Percentiles rank a stretch among this genome's conserved stretches.
Conservation (phyloP, 2,888 invertebrate species). For the Pyrrhia umbra region DNA sequence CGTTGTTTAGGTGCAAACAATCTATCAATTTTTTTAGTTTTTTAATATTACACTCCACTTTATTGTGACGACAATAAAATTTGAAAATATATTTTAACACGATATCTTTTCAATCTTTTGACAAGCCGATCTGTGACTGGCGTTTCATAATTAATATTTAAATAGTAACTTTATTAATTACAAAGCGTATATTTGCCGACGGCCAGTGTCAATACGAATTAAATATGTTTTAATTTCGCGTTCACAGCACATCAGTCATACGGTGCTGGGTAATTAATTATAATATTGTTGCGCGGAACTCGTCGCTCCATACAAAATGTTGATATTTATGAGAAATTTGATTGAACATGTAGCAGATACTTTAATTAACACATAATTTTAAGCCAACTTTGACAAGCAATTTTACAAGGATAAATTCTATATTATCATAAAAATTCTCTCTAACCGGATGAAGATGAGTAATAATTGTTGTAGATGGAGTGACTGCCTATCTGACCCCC, state of each 20-base stretch:
- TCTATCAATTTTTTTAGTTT: neutral
- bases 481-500: too few relatives aligned
- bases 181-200: conserved; percentile 48
- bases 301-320: conserved; percentile 7
- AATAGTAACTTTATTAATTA: conserved; percentile 53
- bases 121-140: conserved; percentile 39
- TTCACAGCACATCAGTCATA: conserved; percentile 46
- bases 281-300: conserved; percentile 28
- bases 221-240: conserved; percentile 57
- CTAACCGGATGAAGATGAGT: too few relatives aligned
- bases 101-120: conserved; percentile 49
- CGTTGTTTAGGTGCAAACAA: too few relatives aligned
- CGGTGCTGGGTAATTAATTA: conserved; percentile 48
- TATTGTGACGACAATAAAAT: neutral
- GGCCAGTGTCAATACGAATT: conserved; percentile 53
- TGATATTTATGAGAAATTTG: conserved; percentile 23
- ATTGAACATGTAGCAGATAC: conserved; percentile 12
- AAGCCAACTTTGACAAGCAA: neutral
- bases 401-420: conserved; percentile 1
- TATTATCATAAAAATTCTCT: too few relatives aligned
- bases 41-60: too few relatives aligned
- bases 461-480: too few relatives aligned
- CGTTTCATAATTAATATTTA: conserved; percentile 53
- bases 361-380: neutral
- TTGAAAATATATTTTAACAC: conserved; percentile 20